Conservation (phyloP, 2,888 invertebrate genomes). For the Plemyria rubiginata region DNA sequence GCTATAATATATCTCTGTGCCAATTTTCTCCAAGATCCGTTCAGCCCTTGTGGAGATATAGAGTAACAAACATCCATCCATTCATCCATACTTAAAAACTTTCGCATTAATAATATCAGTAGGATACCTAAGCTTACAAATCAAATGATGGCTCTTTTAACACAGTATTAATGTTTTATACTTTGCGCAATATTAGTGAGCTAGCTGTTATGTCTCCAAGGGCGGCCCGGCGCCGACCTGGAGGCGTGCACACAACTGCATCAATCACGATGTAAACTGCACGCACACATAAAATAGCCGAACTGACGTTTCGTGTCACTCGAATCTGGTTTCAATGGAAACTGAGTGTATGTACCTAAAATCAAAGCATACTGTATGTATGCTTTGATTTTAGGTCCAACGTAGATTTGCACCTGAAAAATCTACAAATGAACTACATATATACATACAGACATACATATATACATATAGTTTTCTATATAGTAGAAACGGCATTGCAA, state of each 20-base stretch:
- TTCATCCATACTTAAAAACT: too few species aligned
- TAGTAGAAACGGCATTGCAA: too few species aligned
- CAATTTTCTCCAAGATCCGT: too few species aligned
- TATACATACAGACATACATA: too few species aligned
- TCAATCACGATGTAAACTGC: slow-evolving; percentile 15
- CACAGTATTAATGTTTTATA: neutral
- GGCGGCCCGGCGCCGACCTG: slow-evolving; percentile 1
- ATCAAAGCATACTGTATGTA: too few species aligned
- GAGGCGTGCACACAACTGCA: slow-evolving; percentile 23
- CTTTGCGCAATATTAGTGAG: neutral
- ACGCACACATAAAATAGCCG: slow-evolving; percentile 10
- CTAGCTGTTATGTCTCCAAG: slow-evolving; percentile 14
- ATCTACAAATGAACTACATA: too few species aligned
- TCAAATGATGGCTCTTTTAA: neutral
- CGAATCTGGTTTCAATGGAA: neutral
- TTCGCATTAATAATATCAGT: too few species aligned
- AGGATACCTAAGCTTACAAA: too few species aligned
- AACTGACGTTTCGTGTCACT: neutral
- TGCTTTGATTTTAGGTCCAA: neutral
- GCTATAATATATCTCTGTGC: too few species aligned
- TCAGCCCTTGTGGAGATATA: too few species aligned
- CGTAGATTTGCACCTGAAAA: neutral
- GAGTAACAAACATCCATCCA: too few species aligned
- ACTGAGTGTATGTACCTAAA: neutral
- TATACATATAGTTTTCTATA: too few species aligned